Percentiles rank a stretch among this genome's conserved stretches.
phyloP scores from a whole-genome alignment of 2,888 invertebrate species.

The Steinernema carpocapsae region DNA sequence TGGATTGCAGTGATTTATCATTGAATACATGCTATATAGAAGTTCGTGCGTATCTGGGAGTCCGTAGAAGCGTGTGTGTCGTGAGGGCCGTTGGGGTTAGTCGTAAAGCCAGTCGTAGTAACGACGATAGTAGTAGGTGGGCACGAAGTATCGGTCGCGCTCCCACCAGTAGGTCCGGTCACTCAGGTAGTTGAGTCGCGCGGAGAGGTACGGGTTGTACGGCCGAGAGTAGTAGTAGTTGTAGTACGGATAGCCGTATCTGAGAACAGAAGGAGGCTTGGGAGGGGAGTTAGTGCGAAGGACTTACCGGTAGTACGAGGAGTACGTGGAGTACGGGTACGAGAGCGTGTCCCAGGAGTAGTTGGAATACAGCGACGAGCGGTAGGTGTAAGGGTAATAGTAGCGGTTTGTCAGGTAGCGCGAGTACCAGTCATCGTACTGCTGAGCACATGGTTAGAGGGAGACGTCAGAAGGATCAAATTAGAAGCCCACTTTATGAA shows the following conservation, averaged over 20 bases:
- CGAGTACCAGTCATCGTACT: conserved; percentile 35
- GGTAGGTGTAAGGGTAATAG: conserved; percentile 30
- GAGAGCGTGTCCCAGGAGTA: conserved; percentile 21
- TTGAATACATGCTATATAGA: background rate
- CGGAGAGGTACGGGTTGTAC: conserved; percentile 24
- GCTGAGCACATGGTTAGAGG: background rate
- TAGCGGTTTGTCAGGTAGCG: conserved; percentile 14
- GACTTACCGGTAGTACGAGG: background rate
- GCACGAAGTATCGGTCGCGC: conserved; percentile 29
- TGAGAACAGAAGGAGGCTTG: background rate
- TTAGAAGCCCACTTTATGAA: no score
- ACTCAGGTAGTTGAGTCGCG: background rate
- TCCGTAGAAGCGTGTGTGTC: conserved; percentile 2
- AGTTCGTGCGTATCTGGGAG: background rate
- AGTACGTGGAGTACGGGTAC: background rate
- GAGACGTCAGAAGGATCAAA: no score
- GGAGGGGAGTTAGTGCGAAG: background rate
- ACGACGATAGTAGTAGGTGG: conserved; percentile 17
- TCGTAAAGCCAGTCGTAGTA: conserved; percentile 32
- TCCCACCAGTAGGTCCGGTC: conserved; percentile 27
- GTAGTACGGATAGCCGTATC: conserved; percentile 29
- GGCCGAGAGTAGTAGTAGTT: conserved; percentile 27
- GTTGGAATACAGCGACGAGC: conserved; percentile 22
- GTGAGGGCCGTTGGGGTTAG: conserved; percentile 2
- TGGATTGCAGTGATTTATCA: conserved; percentile 29